Base-by-base conservation (phyloP, 1,140 invertebrate genomes). In the Rhynchophorus ferrugineus region DNA sequence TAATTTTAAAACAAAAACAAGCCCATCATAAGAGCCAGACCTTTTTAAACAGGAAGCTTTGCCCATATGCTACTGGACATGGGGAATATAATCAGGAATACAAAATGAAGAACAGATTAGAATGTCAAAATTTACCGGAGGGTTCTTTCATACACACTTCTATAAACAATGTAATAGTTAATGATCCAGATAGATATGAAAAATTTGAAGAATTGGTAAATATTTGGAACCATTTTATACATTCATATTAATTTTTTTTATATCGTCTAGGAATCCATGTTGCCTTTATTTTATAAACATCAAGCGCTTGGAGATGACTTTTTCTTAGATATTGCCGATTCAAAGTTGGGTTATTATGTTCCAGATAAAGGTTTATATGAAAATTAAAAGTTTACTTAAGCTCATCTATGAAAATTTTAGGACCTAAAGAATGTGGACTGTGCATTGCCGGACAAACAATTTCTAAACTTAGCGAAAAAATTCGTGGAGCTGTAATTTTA, bases 221-320 rank as follows among this genome's bases (percentile, higher is more conserved):
- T 42, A 19, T 11, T 13, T 29, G 24, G 24, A 29, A 11, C 5
- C 24, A 29, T 11, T 29, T 11, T 29, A 11, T 29, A 29, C 24
- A 29, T 29, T 29, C 11, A 29, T 6, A 6, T 6, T 11, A 29
- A 29, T n/a, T 42, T 41, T n/a, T 42, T 35, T 34, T 22, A 2
- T 18, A 21, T 5, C 24, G 48, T 57, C n/a, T 24, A 61, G 60
- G 57, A 61, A 45, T 51, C 46, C 16, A 61, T 61, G 57, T 35
- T 61, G 2, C 60, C 60, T 2, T 34, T 61, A 7, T 57, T 61
- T 17, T 61, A 61, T 41, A 61, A 57, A 19, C 60, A 61, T 55
- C 60, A 61, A 21, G 60, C 60, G 2, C 42, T 61, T 34, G 60
- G 60, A 7, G 60, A 61, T 47, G 60, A 61, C 41, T 61, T 61